phyloP scores from a whole-genome alignment of 1,140 invertebrate genomes.

The Gerris buenoi region DNA sequence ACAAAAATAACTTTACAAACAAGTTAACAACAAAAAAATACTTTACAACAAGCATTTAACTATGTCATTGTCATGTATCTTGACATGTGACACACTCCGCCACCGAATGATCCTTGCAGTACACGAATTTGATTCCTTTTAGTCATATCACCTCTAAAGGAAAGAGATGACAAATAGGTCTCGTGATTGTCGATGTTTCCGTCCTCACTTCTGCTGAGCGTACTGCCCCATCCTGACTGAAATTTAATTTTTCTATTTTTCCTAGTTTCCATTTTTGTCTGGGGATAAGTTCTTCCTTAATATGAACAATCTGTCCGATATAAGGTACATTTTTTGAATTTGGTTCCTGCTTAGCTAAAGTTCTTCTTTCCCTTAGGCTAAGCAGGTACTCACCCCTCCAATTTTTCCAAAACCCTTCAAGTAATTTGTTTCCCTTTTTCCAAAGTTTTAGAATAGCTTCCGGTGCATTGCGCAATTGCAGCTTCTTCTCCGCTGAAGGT shows the following conservation, averaged over 20 bases:
- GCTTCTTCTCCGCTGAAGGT: not conserved
- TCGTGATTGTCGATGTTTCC: not conserved
- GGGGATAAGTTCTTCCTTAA: not conserved
- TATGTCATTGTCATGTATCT: too few species aligned
- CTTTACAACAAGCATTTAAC: too few species aligned
- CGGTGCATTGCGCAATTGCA: not conserved
- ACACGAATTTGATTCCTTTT: too few species aligned
- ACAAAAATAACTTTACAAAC: too few species aligned
- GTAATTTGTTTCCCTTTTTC: not conserved
- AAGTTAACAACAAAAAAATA: too few species aligned
- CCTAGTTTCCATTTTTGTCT: not conserved
- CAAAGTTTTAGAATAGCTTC: not conserved
- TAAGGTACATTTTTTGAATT: not conserved
- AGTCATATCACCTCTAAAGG: not conserved
- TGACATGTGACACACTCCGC: too few species aligned
- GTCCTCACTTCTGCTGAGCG: not conserved
- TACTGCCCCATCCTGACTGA: not conserved
- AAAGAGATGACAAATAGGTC: not conserved
- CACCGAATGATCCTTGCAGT: too few species aligned
- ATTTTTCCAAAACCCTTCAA: not conserved
- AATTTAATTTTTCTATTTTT: not conserved
- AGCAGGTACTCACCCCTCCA: not conserved
- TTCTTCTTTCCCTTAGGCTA: not conserved
- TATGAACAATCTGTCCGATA: not conserved
- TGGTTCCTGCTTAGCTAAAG: not conserved